Evolutionary conservation across 2,888 invertebrate species (phyloP), one percentile per base, ranked within the genome.

Genomic region (Leptothorax acervorum): DNA sequence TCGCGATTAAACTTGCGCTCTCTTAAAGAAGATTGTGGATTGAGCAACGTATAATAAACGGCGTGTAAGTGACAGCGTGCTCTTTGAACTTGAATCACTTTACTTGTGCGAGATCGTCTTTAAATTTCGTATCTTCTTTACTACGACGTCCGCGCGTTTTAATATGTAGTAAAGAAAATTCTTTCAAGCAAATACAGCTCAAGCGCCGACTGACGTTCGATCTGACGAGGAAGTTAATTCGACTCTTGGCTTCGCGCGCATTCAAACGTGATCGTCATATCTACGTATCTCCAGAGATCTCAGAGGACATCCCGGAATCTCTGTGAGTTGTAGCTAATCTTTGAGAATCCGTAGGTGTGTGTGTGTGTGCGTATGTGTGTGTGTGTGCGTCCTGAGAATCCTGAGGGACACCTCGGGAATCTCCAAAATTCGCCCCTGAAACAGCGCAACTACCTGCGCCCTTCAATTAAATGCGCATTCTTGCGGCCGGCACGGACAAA

Each of bases 41-140:
- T 53, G 28, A 42, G 39, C 23, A 42, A 53, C 35, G 35, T 35
- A 35, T 35, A 35, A 35, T 35, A 35, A 35, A 35, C 55, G 6
- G n/a, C 73, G 23, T 51, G 84, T 65, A 89, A 89, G 3, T 89
- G 84, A 89, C 83, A 53, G 65, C 28, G 62, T 55, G 18, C 51
- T 85, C 82, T 88, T 87, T 89, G 87, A 89, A 88, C 83, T 88
- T 88, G 86, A 82, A 86, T 78, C 62, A 71, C 63, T 78, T 74
- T 35, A 87, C 86, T 88, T 84, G 55, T 55, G n/a, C 65, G 48
- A 75, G 45, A 85, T 85, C 75, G 84, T 74, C 86, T 74, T 35
- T 1, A 6, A 89, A 89, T 86, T 89, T 89, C 85, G 86, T 86
- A 89, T 88, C 88, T 88, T 85, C 66, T 89, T 89, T 86, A 68